Conservation (phyloP, 2,888 invertebrate species). For the Clanis bilineata region DNA sequence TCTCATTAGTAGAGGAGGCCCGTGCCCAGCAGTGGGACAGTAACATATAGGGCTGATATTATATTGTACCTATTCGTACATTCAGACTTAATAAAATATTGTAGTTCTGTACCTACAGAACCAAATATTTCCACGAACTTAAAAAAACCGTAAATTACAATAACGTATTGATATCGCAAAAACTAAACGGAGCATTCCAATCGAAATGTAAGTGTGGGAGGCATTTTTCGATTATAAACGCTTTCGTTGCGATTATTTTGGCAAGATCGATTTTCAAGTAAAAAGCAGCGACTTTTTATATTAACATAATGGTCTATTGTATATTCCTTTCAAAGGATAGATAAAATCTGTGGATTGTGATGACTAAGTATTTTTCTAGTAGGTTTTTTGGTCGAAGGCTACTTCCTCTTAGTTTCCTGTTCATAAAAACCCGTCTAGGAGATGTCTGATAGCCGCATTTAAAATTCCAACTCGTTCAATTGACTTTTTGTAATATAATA, state of each 20-base stretch:
- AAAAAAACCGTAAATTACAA: neutral
- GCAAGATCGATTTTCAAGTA: neutral
- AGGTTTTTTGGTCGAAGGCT: neutral
- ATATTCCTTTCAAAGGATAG: neutral
- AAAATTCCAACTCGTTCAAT: neutral
- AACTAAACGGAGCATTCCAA: neutral
- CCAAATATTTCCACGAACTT: neutral
- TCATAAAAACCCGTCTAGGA: neutral
- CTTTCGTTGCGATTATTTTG: neutral
- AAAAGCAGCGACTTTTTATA: neutral
- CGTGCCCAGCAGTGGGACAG: too few relatives aligned
- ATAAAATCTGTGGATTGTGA: neutral
- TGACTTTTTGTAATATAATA: neutral
- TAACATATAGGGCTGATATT: too few relatives aligned
- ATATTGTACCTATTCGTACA: too few relatives aligned
- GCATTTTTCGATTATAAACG: slow-evolving; percentile 1
- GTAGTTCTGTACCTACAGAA: too few relatives aligned
- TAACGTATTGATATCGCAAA: neutral
- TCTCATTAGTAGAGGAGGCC: too few relatives aligned
- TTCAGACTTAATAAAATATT: neutral
- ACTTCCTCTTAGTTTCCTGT: neutral
- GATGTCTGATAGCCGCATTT: neutral
- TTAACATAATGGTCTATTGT: neutral
- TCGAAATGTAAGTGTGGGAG: neutral
- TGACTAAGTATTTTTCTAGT: neutral